A percentile compares a stretch with the other conserved stretches of the same genome.
Evolutionary conservation across 2,113 vertebrate genomes (phyloP).

Genomic region (Paedocypris sp.): DNA sequence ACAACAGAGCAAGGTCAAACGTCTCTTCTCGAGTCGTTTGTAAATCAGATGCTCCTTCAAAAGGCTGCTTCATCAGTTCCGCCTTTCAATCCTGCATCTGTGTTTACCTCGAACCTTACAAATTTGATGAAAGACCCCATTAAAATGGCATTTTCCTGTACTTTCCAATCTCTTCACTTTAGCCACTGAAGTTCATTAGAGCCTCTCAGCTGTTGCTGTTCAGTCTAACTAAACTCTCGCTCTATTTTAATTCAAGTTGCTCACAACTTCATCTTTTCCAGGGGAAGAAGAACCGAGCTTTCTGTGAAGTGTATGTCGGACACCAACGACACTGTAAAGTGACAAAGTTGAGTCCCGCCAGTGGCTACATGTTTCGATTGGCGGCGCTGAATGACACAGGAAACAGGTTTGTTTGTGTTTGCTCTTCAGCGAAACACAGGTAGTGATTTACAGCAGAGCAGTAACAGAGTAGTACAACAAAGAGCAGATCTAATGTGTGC

Average conservation of each 20-base stretch:
- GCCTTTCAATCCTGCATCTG: too few species aligned
- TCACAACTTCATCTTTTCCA: too few species aligned
- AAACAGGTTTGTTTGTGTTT: slow-evolving; percentile 61
- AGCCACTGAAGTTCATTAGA: neutral
- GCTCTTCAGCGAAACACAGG: neutral
- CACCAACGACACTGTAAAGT: slow-evolving; percentile 90
- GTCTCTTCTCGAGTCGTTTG: too few species aligned
- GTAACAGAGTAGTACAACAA: too few species aligned
- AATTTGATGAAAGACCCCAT: too few species aligned
- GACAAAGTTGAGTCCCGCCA: slow-evolving; percentile 82
- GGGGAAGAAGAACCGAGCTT: slow-evolving; percentile 92
- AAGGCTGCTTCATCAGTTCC: too few species aligned
- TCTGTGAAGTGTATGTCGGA: slow-evolving; percentile 89
- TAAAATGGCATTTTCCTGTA: neutral
- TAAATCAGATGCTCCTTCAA: too few species aligned
- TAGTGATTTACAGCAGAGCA: too few species aligned
- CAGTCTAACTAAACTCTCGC: neutral
- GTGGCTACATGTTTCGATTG: slow-evolving; percentile 88
- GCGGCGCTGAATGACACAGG: slow-evolving; percentile 90
- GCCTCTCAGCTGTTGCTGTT: neutral
- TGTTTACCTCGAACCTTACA: too few species aligned
- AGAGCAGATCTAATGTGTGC: too few species aligned
- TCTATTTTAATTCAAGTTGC: too few species aligned
- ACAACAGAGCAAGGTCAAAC: too few species aligned
- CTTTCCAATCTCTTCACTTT: neutral